phyloP scores from a whole-genome alignment of 1,140 invertebrate genomes.

The Akabosia matsudoensis region DNA sequence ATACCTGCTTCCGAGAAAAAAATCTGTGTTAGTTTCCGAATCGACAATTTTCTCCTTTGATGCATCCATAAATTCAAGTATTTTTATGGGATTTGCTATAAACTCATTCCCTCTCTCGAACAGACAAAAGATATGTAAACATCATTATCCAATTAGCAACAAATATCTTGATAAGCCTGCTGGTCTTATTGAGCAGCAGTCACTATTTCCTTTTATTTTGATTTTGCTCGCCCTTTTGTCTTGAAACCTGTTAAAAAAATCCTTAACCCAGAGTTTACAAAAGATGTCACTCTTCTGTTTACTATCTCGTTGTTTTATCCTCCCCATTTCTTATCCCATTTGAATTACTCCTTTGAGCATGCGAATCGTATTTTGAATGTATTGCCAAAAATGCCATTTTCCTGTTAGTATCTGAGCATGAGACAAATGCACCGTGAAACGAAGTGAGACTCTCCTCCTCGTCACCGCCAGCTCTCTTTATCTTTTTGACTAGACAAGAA shows the following conservation, averaged over 20 bases:
- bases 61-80: not conserved
- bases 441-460: not conserved
- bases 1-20: not conserved
- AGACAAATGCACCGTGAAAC: not conserved
- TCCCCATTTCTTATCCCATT: too few relatives aligned
- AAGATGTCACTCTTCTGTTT: not conserved
- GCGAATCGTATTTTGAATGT: not conserved
- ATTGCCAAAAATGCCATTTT: not conserved
- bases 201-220: too few relatives aligned
- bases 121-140: not conserved
- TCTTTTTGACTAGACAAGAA: not conserved
- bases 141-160: conserved; percentile 21
- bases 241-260: not conserved
- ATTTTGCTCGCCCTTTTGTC: not conserved
- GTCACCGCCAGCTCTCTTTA: not conserved
- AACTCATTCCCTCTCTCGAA: not conserved
- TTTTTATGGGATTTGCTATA: not conserved
- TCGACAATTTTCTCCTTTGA: not conserved
- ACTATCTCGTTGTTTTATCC: not conserved
- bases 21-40: not conserved
- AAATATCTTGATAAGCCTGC: too few relatives aligned
- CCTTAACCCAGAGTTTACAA: not conserved
- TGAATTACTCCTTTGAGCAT: too few relatives aligned
- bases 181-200: too few relatives aligned
- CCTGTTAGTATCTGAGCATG: not conserved